These are phyloP conservation scores for Xanthia icteritia DNA, from an alignment of 2,888 invertebrate species.

Conservation along the genomic window DNA sequence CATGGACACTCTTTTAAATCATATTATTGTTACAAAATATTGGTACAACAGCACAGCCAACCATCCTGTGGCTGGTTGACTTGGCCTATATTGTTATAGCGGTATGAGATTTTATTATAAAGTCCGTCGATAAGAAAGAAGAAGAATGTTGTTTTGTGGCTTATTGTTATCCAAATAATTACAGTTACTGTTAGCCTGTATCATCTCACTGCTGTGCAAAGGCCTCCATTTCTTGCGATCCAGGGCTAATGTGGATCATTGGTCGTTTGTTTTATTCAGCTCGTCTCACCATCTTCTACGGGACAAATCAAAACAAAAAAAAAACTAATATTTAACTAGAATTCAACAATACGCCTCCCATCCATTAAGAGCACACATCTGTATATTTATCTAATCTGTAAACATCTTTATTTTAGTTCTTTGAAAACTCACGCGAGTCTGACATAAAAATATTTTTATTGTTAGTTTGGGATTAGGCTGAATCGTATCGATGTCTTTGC, in stretches of 20 bases:
- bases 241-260: neutral
- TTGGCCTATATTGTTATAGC: neutral
- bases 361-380: conserved; percentile 33
- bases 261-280: neutral
- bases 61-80: neutral
- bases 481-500: conserved; percentile 51
- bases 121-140: neutral
- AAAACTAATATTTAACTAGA: neutral
- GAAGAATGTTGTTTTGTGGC: neutral
- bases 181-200: neutral
- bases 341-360: conserved; percentile 14
- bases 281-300: neutral
- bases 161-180: neutral
- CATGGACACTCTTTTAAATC: too few relatives aligned
- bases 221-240: neutral
- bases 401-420: conserved; percentile 52
- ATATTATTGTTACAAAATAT: too few relatives aligned
- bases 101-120: neutral
- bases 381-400: conserved; percentile 48
- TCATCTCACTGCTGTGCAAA: neutral
- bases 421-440: conserved; percentile 26
- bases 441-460: conserved; percentile 53
- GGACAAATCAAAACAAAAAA: neutral
- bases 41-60: neutral
- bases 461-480: conserved; percentile 36